Evolutionary conservation across 2,113 vertebrate genomes (phyloP), one percentile per base, ranked within the genome.

Genomic region (Rostratula benghalensis): DNA sequence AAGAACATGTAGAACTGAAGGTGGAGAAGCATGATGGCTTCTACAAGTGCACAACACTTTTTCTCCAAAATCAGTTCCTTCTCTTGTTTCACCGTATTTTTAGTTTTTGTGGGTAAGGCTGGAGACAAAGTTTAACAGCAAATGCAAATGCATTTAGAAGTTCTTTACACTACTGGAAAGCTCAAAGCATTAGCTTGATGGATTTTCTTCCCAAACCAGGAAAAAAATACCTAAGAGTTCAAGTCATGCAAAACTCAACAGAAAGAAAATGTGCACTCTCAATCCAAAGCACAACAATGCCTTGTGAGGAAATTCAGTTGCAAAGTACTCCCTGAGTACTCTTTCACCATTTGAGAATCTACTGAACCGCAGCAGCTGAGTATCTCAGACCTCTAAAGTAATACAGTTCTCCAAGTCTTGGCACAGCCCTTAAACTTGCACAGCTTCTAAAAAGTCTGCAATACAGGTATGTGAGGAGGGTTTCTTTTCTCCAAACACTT

Each of bases 141-240:
- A 53, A 31, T 35, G 33, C 25, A 75, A 39, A 41, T 41, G 21
- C 7, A 31, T 37, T 61, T 61, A 76, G 35, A 69, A 64, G 10
- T 7, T 3, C 4, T 4, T 31, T 48, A 31, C 11, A 24, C 18
- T 61, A 27, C 22, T 1, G 1, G 13, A n/a, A n/a, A 39, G 16
- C 24, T 69, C 12, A 54, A 59, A 82, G 25, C 22, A 53, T 30
- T 13, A 75, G 11, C 4, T 69, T 68, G 33, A 46, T 46, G 23
- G 28, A n/a, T 75, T 60, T 68, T 75, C 10, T 75, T 19, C 33
- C 3, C 37, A 60, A 43, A 51, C n/a, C 50, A 68, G 22, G 11
- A 30, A 54, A 60, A 59, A 67, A 46, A 31, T 1, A 60, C 31
- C 45, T 17, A 45, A 45, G 11, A 10, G 15, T 82, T 82, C 43